Evolutionary conservation across 2,113 vertebrate species (phyloP).

Genomic region (Carettochelys insculpta): DNA sequence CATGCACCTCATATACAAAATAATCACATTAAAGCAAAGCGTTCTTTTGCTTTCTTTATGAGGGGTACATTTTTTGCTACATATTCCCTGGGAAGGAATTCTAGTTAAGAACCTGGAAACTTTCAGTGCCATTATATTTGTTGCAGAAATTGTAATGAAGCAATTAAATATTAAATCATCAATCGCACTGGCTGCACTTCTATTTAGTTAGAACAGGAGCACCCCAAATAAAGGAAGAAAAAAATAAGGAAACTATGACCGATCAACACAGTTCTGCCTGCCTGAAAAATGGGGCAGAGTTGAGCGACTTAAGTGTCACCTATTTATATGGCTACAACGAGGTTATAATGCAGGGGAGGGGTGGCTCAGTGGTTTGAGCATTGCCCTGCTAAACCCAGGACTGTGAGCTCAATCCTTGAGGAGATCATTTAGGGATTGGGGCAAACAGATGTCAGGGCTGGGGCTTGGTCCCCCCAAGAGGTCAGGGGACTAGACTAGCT

Average conservation of each 20-base stretch:
- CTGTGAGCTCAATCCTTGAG: no score
- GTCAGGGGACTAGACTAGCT: no score
- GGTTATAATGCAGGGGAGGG: no score
- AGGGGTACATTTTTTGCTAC: background rate
- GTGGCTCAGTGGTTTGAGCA: no score
- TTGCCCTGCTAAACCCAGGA: no score
- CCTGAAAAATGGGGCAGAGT: background rate
- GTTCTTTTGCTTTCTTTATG: background rate
- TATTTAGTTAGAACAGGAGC: slow-evolving; percentile 27
- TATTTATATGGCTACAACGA: background rate
- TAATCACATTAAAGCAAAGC: slow-evolving; percentile 27
- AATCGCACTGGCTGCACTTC: slow-evolving; percentile 11
- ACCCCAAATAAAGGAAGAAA: background rate
- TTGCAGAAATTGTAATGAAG: slow-evolving; percentile 27
- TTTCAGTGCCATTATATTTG: slow-evolving; percentile 2
- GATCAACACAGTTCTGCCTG: background rate
- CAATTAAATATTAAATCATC: slow-evolving; percentile 57
- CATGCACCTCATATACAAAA: slow-evolving; percentile 23
- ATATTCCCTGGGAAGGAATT: slow-evolving; percentile 17
- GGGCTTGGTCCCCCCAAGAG: no score
- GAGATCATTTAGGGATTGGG: no score
- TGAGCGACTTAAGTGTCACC: background rate
- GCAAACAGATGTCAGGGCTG: no score
- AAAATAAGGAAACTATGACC: slow-evolving; percentile 8
- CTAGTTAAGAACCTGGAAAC: slow-evolving; percentile 19